Evolutionary conservation across 2,113 vertebrate genomes (phyloP).

Genomic region (Micromys minutus): DNA sequence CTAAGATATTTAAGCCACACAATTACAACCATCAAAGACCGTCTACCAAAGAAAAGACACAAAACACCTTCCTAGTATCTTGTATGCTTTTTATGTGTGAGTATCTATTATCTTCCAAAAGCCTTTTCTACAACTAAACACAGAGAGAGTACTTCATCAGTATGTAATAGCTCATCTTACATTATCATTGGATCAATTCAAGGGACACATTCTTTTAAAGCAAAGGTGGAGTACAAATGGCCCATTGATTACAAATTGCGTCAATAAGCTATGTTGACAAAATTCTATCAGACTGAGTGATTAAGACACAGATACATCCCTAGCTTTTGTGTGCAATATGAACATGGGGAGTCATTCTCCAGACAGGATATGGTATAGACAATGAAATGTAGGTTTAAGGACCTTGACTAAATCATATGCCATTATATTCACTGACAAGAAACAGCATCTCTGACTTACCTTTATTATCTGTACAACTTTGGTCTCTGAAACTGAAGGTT

Average conservation of each 20-base stretch:
- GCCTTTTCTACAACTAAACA: not conserved
- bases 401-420: not conserved
- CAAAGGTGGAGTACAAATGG: not conserved
- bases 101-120: not conserved
- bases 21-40: not conserved
- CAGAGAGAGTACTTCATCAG: not conserved
- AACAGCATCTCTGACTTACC: not conserved
- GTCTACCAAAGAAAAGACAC: not conserved
- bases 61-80: not conserved
- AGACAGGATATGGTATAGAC: not conserved
- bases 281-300: not conserved
- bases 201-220: not conserved
- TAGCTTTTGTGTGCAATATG: not conserved
- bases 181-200: not conserved
- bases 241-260: not conserved
- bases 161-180: not conserved
- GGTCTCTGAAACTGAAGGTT: not conserved
- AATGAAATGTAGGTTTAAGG: not conserved
- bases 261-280: not conserved
- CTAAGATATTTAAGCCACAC: not conserved
- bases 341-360: not conserved
- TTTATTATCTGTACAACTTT: not conserved
- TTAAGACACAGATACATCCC: no score
- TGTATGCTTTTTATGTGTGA: not conserved
- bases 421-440: not conserved